Percentiles rank a stretch among this genome's conserved stretches.
Evolutionary conservation across 2,797 vertebrate species (phyloP).

Genomic region (Catostomus latipinnis): DNA sequence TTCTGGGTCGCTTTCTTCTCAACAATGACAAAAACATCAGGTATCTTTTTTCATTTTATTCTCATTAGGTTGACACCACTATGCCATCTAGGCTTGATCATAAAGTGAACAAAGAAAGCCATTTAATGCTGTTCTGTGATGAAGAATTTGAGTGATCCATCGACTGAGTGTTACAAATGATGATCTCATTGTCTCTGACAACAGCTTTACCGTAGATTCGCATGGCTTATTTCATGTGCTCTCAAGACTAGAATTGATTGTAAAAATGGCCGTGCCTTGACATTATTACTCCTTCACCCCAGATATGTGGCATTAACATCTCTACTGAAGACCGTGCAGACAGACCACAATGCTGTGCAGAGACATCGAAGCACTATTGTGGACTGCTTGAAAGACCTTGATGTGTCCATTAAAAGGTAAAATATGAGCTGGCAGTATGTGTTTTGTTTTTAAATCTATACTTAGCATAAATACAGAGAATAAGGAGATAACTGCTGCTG

Average conservation of each 20-base stretch:
- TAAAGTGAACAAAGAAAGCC: neutral
- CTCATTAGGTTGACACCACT: neutral
- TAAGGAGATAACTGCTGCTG: neutral
- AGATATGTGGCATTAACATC: slow-evolving; percentile 99
- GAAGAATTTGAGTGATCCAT: slow-evolving; percentile 41
- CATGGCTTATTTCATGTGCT: neutral
- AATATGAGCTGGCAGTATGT: neutral
- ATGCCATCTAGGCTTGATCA: neutral
- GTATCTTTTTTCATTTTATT: slow-evolving; percentile 69
- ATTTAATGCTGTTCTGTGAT: slow-evolving; percentile 26
- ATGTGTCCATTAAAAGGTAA: slow-evolving; percentile 99
- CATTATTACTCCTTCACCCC: slow-evolving; percentile 4
- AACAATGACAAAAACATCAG: slow-evolving; percentile 99
- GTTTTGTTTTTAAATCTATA: neutral
- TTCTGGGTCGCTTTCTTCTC: slow-evolving; percentile 96
- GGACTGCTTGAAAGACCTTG: slow-evolving; percentile 98
- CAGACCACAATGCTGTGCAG: slow-evolving; percentile 98
- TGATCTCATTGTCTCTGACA: slow-evolving; percentile 36
- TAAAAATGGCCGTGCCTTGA: neutral
- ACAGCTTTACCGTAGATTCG: neutral
- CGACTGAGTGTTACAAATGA: slow-evolving; percentile 23
- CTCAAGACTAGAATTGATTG: neutral
- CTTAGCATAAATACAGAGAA: neutral
- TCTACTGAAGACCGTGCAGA: slow-evolving; percentile 98
- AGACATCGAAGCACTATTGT: slow-evolving; percentile 98